Evolutionary conservation across 2,797 vertebrate species (phyloP).

Genomic region (Lepus oiostolus): DNA sequence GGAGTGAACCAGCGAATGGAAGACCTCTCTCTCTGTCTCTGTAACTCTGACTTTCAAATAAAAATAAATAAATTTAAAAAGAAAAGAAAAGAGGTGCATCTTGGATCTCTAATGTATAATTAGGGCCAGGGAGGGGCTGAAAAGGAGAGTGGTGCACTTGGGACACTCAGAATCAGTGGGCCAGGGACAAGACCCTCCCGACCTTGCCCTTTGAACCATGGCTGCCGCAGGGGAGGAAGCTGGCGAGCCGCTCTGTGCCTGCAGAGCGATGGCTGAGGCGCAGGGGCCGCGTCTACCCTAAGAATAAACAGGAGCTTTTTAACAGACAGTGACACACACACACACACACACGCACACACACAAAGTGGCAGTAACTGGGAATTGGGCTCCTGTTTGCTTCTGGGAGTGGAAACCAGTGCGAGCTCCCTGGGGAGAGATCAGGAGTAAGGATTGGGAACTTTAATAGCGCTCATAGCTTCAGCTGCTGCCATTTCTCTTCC

Average conservation of each 20-base stretch:
- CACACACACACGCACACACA: too few species aligned
- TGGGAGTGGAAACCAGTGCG: not conserved
- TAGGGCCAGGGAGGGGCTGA: not conserved
- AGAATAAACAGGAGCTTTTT: not conserved
- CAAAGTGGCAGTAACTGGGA: not conserved
- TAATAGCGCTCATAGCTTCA: not conserved
- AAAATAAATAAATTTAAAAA: too few species aligned
- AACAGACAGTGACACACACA: not conserved
- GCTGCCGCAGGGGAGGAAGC: not conserved
- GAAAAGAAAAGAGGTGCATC: not conserved
- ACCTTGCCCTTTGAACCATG: not conserved
- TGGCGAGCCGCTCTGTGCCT: not conserved
- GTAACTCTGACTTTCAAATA: too few species aligned
- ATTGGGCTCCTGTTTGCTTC: not conserved
- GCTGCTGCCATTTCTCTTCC: not conserved
- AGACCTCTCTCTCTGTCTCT: too few species aligned
- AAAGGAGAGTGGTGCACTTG: not conserved
- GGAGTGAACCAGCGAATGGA: too few species aligned
- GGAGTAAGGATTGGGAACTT: not conserved
- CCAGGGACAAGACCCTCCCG: accelerated
- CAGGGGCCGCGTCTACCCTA: not conserved
- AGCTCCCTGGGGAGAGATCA: not conserved
- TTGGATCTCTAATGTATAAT: slow-evolving; percentile 21
- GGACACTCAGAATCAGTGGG: not conserved
- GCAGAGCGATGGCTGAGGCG: slow-evolving; percentile 19